phyloP scores from a whole-genome alignment of 37 sponge, comb jelly and placozoan genomes.

The Mnemiopsis leidyi region DNA sequence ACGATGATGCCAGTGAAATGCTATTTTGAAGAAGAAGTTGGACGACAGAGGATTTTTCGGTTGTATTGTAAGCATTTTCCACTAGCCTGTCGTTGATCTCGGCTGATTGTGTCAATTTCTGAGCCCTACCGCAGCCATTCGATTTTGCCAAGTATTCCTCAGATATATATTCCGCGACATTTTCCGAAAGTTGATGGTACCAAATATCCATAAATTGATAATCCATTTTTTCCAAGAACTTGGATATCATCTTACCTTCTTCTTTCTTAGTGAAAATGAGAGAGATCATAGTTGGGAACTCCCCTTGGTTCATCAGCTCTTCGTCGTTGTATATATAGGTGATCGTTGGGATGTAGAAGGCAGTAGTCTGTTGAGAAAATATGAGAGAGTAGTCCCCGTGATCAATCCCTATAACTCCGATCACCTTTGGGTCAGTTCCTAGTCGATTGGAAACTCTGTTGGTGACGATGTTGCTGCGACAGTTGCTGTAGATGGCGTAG shows the following conservation, averaged over 20 bases:
- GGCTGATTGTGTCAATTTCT: not conserved
- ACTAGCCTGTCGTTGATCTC: not conserved
- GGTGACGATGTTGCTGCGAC: not conserved
- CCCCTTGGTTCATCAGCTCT: not conserved
- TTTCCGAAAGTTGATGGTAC: not conserved
- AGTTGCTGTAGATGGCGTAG: not conserved
- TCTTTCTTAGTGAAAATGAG: not conserved
- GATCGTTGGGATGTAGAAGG: slow-evolving; percentile 21
- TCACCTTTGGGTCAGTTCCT: not conserved
- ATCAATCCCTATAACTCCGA: not conserved
- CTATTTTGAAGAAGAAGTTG: slow-evolving; percentile 11
- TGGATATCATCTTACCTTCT: not conserved
- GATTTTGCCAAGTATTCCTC: not conserved
- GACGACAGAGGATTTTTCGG: not conserved
- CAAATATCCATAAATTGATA: slow-evolving; percentile 24
- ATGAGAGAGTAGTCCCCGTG: not conserved
- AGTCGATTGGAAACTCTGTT: not conserved
- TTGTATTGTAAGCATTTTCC: not conserved
- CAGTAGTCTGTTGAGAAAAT: not conserved
- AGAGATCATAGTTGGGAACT: slow-evolving; percentile 21
- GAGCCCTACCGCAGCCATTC: not conserved
- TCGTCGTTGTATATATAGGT: slow-evolving; percentile 16
- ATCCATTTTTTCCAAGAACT: slow-evolving; percentile 12
- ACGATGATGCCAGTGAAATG: not conserved
- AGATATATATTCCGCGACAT: not conserved